phyloP scores from a whole-genome alignment of 1,140 invertebrate genomes.

The Chironomus striatipennis region DNA sequence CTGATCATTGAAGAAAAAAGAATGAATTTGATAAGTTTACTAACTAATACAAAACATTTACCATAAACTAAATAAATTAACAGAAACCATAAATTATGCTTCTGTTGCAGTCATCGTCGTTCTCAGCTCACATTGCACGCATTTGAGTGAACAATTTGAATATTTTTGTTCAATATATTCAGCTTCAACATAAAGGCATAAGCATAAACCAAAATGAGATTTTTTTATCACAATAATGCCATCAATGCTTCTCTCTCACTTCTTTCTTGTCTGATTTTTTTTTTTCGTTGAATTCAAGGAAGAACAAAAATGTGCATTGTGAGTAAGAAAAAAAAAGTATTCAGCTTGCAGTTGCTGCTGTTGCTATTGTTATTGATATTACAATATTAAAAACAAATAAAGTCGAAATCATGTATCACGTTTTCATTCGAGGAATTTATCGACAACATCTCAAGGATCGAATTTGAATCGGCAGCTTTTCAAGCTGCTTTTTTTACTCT shows the following conservation, averaged over 20 bases:
- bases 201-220: not conserved
- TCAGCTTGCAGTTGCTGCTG: not conserved
- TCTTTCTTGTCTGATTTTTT: not conserved
- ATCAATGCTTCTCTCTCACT: not conserved
- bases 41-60: not conserved
- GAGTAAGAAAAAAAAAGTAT: no score
- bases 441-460: not conserved
- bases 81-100: constrained; percentile 13
- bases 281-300: not conserved
- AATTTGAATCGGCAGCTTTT: no score
- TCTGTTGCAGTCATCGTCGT: not conserved
- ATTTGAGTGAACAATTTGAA: not conserved
- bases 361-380: not conserved
- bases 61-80: constrained; percentile 5
- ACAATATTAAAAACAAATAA: constrained; percentile 7
- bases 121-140: not conserved
- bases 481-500: no score
- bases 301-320: not conserved
- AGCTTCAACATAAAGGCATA: no score
- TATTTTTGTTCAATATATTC: not conserved
- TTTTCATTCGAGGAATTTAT: not conserved
- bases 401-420: constrained; percentile 3
- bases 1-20: no score
- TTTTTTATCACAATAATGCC: not conserved
- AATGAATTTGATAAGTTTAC: not conserved